phyloP scores from a whole-genome alignment of 1,140 invertebrate genomes.

The Tribolium castaneum region DNA sequence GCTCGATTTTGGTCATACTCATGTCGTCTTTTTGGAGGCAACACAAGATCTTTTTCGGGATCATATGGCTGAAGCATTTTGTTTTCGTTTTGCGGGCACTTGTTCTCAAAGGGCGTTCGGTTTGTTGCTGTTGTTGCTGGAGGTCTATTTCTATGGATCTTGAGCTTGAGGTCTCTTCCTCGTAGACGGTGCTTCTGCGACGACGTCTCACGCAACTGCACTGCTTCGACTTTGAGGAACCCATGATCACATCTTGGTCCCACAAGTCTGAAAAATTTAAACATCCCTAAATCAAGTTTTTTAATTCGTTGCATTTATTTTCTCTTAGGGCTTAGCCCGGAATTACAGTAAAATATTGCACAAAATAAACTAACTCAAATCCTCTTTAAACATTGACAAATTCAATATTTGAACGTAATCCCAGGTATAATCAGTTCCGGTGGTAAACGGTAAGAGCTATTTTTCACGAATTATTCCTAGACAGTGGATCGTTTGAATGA shows the following conservation, averaged over 20 bases:
- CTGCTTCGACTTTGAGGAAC: not conserved
- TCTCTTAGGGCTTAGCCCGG: no score
- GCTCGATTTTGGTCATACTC: slow-evolving; percentile 76
- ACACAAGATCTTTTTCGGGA: slow-evolving; percentile 52
- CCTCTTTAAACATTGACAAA: not conserved
- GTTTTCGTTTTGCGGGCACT: slow-evolving; percentile 10
- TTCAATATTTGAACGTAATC: not conserved
- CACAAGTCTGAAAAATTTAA: not conserved
- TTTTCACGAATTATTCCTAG: not conserved
- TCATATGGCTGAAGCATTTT: slow-evolving; percentile 35
- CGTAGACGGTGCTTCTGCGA: slow-evolving; percentile 4
- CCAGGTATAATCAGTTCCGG: not conserved
- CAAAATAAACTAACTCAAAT: not conserved
- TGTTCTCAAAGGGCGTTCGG: not conserved
- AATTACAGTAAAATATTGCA: no score
- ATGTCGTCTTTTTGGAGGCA: slow-evolving; percentile 64
- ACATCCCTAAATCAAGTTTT: no score
- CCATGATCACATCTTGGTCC: slow-evolving; percentile 5
- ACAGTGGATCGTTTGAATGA: no score
- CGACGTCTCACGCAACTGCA: slow-evolving; percentile 5
- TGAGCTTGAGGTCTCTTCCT: slow-evolving; percentile 16
- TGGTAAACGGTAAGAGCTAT: not conserved
- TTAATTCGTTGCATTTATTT: no score
- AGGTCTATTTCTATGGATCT: slow-evolving; percentile 15
- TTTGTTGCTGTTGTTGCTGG: not conserved